A percentile compares a stretch with the other conserved stretches of the same genome.
Evolutionary conservation across 2,113 vertebrate genomes (phyloP).

Genomic region (Ptilonorhynchus violaceus): DNA sequence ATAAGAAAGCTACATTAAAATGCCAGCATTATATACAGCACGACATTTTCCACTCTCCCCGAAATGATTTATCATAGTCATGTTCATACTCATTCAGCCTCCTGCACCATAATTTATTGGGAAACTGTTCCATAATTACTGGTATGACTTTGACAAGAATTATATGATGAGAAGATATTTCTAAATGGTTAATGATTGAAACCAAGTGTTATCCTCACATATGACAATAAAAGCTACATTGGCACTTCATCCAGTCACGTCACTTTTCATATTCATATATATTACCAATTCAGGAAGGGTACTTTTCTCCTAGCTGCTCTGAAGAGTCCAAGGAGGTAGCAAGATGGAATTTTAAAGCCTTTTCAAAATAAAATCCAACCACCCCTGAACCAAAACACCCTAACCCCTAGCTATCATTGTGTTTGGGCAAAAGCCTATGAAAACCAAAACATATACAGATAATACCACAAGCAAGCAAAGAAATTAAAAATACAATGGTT

Average conservation of each 20-base stretch:
- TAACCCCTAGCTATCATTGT: background rate
- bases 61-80: slow-evolving; percentile 23
- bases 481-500: background rate
- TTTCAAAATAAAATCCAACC: background rate
- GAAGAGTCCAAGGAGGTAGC: background rate
- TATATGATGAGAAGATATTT: background rate
- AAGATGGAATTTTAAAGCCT: background rate
- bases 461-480: background rate
- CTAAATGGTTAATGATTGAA: too few species aligned
- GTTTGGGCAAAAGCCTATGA: background rate
- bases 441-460: background rate
- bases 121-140: slow-evolving; percentile 32
- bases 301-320: background rate
- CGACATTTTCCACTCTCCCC: background rate
- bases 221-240: background rate
- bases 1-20: slow-evolving; percentile 35
- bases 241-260: background rate
- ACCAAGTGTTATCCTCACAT: background rate
- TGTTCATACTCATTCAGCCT: background rate
- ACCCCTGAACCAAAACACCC: background rate
- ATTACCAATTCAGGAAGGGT: background rate
- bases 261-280: background rate
- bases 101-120: background rate
- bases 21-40: slow-evolving; percentile 6
- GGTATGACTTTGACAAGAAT: slow-evolving; percentile 39